Conservation (phyloP, 2,113 vertebrate genomes). For the Sitta europaea region DNA sequence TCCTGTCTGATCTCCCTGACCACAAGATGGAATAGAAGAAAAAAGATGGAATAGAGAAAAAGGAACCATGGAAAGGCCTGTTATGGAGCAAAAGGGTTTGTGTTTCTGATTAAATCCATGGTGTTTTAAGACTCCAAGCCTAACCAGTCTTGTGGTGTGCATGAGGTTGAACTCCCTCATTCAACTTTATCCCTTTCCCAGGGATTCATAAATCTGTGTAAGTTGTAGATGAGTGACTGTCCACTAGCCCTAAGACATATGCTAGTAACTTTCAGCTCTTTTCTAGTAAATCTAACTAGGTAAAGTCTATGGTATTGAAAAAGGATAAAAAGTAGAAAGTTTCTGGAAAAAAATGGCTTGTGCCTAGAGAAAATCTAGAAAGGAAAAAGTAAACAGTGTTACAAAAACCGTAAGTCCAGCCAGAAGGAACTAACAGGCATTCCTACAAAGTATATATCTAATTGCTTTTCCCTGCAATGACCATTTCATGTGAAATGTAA, state of each 20-base stretch:
- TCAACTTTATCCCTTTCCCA: background rate
- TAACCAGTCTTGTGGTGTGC: background rate
- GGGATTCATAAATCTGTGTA: background rate
- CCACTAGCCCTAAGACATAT: background rate
- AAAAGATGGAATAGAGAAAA: fast-evolving
- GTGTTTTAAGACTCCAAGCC: background rate
- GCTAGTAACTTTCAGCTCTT: background rate
- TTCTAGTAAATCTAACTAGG: background rate
- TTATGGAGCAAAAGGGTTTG: background rate
- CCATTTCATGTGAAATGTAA: background rate
- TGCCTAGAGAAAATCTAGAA: background rate
- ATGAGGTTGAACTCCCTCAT: fast-evolving
- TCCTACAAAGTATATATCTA: background rate
- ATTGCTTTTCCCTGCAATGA: background rate
- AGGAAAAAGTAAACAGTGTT: background rate
- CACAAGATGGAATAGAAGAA: background rate
- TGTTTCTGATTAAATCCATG: background rate
- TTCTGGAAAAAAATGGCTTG: background rate
- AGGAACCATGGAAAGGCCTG: background rate
- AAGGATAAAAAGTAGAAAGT: background rate
- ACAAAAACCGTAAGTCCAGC: background rate
- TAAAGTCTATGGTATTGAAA: background rate
- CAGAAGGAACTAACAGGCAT: background rate
- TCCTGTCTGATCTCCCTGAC: background rate
- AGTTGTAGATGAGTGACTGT: background rate